These are phyloP conservation scores for Carposina sasakii DNA, from an alignment of 1,140 invertebrate genomes.

Conservation along the genomic window DNA sequence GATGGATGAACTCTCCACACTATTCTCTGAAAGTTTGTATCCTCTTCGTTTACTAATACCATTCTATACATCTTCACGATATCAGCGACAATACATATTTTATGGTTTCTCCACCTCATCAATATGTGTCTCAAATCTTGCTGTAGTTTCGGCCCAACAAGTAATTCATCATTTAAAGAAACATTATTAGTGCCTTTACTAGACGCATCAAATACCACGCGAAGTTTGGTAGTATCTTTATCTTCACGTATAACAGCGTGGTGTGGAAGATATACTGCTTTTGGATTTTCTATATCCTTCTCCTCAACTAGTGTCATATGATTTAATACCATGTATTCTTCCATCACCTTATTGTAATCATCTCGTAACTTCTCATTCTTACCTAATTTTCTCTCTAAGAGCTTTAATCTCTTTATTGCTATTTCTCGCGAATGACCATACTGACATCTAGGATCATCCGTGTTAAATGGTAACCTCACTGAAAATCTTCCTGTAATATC, in stretches of 20 bases:
- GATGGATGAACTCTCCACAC: conserved; percentile 31
- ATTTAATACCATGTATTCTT: conserved; percentile 40
- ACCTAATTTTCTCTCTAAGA: conserved; percentile 32
- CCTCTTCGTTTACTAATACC: conserved; percentile 24
- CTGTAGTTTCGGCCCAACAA: conserved; percentile 15
- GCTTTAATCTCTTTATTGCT: conserved; percentile 21
- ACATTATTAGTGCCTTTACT: conserved; percentile 18
- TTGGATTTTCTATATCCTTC: conserved; percentile 18
- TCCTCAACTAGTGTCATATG: conserved; percentile 34
- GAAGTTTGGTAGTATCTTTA: conserved; percentile 35
- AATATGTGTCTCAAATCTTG: conserved; percentile 41
- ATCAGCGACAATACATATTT: conserved; percentile 37
- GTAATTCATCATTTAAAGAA: conserved; percentile 5
- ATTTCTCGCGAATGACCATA: conserved; percentile 25
- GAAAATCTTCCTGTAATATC: neutral
- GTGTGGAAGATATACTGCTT: conserved; percentile 38
- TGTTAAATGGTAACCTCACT: conserved; percentile 8
- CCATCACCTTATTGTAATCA: conserved; percentile 38
- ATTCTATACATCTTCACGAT: conserved; percentile 45
- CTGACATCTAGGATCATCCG: conserved; percentile 11
- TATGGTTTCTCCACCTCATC: conserved; percentile 38
- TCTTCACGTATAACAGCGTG: conserved; percentile 30
- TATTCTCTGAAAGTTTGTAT: conserved; percentile 38
- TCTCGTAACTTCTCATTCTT: conserved; percentile 25
- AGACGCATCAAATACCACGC: conserved; percentile 46